Percentiles rank a stretch among this genome's conserved stretches.
Conservation (phyloP, 2,888 invertebrate genomes). For the Protodeltote pygarga region DNA sequence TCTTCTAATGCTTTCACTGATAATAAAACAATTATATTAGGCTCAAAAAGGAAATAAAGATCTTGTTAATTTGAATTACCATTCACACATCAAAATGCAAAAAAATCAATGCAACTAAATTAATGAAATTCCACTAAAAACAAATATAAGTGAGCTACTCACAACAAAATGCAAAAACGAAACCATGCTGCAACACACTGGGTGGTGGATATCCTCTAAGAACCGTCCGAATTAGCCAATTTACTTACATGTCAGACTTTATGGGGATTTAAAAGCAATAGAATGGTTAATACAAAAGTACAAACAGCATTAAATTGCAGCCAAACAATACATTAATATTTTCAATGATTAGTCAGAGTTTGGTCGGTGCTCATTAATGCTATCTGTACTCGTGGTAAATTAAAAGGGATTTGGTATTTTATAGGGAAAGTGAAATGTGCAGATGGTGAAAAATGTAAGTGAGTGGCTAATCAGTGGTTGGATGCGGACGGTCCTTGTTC, state of each 20-base stretch:
- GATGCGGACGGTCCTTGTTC: conserved; percentile 79
- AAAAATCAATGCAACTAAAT: conserved; percentile 60
- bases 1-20: conserved; percentile 93
- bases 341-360: not conserved
- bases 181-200: conserved; percentile 81
- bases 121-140: conserved; percentile 44
- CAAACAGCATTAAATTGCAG: conserved; percentile 18
- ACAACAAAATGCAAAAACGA: conserved; percentile 85
- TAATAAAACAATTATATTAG: conserved; percentile 28
- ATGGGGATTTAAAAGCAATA: conserved; percentile 26
- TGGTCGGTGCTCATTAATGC: too few relatives aligned
- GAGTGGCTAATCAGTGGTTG: conserved; percentile 72
- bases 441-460: conserved; percentile 44
- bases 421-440: conserved; percentile 45
- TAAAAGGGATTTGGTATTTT: conserved; percentile 25
- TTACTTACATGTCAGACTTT: conserved; percentile 50
- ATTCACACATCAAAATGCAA: conserved; percentile 55
- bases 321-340: not conserved
- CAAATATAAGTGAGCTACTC: conserved; percentile 68
- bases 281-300: conserved; percentile 3
- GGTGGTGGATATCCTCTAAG: conserved; percentile 67
- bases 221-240: conserved; percentile 70
- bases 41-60: not conserved
- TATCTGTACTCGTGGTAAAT: conserved; percentile 10
- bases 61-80: conserved; percentile 28